Evolutionary conservation across 2,888 invertebrate species (phyloP).

Genomic region (Drosophila colorata): DNA sequence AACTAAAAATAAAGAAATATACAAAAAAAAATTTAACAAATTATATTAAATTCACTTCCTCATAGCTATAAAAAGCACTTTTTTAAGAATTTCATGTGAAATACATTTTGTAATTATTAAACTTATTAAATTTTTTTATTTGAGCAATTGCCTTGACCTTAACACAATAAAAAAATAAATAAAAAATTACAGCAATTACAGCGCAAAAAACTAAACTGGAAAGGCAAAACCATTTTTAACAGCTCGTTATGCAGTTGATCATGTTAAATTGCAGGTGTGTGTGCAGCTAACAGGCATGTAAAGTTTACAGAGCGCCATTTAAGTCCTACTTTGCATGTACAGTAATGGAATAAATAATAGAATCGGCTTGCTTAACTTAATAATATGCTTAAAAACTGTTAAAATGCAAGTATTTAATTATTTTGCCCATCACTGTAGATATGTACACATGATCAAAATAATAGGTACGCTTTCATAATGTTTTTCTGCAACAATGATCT

Average conservation of each 20-base stretch:
- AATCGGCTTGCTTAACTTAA: no score
- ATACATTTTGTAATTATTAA: constrained; percentile 63
- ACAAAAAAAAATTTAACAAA: constrained; percentile 25
- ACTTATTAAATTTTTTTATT: constrained; percentile 51
- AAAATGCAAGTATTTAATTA: no score
- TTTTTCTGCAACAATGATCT: no score
- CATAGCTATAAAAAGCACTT: constrained; percentile 42
- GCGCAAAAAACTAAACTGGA: constrained; percentile 35
- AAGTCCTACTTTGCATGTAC: not conserved
- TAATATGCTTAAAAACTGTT: no score
- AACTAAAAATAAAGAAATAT: not conserved
- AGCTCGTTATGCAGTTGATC: constrained; percentile 51
- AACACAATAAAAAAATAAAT: constrained; percentile 82
- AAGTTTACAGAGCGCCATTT: constrained; percentile 17
- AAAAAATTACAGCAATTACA: constrained; percentile 70
- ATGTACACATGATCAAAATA: no score
- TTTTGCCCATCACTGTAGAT: no score
- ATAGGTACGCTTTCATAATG: no score
- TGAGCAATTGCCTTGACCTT: constrained; percentile 82
- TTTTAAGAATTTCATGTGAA: constrained; percentile 45
- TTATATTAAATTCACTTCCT: constrained; percentile 75
- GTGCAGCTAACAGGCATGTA: constrained; percentile 17
- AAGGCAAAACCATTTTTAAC: constrained; percentile 52
- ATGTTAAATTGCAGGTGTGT: constrained; percentile 28
- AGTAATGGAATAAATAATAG: not conserved